Evolutionary conservation across 2,113 vertebrate genomes (phyloP).

Genomic region (Thryonomys swinderianus): DNA sequence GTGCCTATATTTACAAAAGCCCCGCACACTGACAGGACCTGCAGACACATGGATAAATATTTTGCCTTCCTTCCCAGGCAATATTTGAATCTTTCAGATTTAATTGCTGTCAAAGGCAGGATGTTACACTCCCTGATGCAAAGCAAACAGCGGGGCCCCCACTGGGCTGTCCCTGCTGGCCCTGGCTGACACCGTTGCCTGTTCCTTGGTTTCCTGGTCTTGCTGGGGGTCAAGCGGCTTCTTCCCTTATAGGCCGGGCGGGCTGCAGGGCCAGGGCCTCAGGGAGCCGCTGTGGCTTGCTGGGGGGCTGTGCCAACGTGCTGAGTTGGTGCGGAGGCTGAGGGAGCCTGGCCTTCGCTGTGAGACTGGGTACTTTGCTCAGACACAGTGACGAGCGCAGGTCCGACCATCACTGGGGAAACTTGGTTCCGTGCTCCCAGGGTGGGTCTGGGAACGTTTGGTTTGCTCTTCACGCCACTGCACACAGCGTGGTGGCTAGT

Average conservation of each 20-base stretch:
- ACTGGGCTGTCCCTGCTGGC: not conserved
- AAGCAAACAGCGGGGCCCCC: conserved; percentile 82
- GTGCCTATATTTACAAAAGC: conserved; percentile 85
- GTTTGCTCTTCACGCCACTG: not conserved
- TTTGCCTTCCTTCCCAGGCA: conserved; percentile 86
- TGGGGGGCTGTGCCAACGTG: not conserved
- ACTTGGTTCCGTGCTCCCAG: not conserved
- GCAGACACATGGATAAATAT: conserved; percentile 88
- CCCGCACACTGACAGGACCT: conserved; percentile 87
- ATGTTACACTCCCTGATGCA: conserved; percentile 71
- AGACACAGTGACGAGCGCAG: not conserved
- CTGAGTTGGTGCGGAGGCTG: not conserved
- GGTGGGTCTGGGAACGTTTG: not conserved
- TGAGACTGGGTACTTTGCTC: not conserved
- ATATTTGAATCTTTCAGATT: conserved; percentile 86
- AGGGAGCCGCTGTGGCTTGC: not conserved
- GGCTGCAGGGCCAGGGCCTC: not conserved
- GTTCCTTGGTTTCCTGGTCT: not conserved
- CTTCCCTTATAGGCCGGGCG: not conserved
- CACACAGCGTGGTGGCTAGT: not conserved
- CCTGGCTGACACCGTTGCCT: not conserved
- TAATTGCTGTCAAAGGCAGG: conserved; percentile 88
- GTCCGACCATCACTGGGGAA: not conserved
- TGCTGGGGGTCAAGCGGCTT: not conserved
- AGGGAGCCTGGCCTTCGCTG: not conserved